Percentiles rank a stretch among this genome's conserved stretches.
phyloP scores from a whole-genome alignment of 2,113 vertebrate genomes.

The Rhinopomastus cyanomelas region DNA sequence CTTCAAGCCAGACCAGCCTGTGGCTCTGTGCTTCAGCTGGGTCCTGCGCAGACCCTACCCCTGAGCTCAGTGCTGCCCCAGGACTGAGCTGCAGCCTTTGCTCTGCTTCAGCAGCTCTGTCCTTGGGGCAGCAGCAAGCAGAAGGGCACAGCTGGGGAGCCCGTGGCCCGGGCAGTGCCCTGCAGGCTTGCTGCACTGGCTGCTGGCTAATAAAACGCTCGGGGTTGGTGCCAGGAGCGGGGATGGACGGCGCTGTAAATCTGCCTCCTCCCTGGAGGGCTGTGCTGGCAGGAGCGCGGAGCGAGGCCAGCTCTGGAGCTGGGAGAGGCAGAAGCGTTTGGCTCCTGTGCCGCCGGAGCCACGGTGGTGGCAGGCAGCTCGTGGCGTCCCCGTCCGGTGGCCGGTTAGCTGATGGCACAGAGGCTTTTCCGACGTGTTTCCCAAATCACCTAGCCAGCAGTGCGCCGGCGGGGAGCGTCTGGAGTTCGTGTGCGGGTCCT shows the following conservation, averaged over 20 bases:
- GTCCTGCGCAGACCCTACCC: neutral
- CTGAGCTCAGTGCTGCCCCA: neutral
- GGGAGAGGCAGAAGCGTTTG: neutral
- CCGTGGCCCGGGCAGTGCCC: neutral
- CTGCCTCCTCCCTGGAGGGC: neutral
- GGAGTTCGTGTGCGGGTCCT: too few species aligned
- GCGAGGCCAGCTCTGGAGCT: neutral
- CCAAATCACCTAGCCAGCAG: too few species aligned
- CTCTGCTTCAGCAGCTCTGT: neutral
- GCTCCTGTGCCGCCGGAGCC: neutral
- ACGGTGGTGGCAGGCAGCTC: accelerated
- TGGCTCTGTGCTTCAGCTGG: neutral
- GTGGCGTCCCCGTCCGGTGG: neutral
- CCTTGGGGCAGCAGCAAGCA: neutral
- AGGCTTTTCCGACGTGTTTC: too few species aligned
- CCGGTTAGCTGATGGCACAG: too few species aligned
- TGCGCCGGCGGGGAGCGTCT: too few species aligned
- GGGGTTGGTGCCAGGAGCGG: neutral
- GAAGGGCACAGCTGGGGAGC: neutral
- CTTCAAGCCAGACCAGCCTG: too few species aligned
- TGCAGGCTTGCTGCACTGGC: neutral
- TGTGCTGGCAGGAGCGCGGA: neutral
- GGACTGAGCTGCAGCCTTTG: neutral
- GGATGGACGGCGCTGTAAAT: neutral
- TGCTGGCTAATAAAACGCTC: neutral